Evolutionary conservation across 2,888 invertebrate genomes (phyloP).

Genomic region (Stegophylla sp.): DNA sequence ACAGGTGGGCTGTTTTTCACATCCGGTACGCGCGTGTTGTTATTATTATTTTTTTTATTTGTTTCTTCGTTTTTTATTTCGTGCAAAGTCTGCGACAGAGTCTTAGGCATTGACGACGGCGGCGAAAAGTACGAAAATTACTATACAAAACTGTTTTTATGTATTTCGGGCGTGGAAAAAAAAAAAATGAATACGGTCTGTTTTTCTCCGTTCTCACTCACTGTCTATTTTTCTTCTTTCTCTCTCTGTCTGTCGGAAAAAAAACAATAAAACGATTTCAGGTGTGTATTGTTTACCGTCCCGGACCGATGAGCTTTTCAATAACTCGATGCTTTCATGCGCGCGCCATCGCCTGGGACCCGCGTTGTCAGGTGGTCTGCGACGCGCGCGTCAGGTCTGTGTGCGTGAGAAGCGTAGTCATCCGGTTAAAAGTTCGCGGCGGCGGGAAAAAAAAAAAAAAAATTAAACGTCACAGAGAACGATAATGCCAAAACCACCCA

Average conservation of each 20-base stretch:
- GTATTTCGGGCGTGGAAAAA: constrained; percentile 4
- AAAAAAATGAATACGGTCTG: constrained; percentile 13
- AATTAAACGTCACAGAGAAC: not conserved
- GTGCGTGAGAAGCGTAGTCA: not conserved
- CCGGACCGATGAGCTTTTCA: constrained; percentile 34
- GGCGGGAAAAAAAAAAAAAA: too few relatives aligned
- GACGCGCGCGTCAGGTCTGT: not conserved
- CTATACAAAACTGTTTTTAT: constrained; percentile 8
- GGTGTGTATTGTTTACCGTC: constrained; percentile 24
- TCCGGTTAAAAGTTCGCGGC: not conserved
- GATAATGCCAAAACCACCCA: constrained; percentile 1
- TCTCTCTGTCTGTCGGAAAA: not conserved
- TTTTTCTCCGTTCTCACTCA: too few relatives aligned
- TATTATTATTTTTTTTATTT: not conserved
- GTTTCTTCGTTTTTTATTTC: not conserved
- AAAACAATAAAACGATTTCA: constrained; percentile 42
- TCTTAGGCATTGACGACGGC: not conserved
- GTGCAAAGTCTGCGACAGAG: not conserved
- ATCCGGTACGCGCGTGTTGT: constrained; percentile 19
- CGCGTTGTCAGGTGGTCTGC: constrained; percentile 9
- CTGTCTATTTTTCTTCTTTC: not conserved
- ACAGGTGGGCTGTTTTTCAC: constrained; percentile 43
- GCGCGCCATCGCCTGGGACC: too few relatives aligned
- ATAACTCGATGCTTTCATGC: not conserved
- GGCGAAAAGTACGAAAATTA: constrained; percentile 19